Percentiles rank a stretch among this genome's conserved stretches.
phyloP scores from a whole-genome alignment of 2,888 invertebrate species.

The Operophtera brumata region DNA sequence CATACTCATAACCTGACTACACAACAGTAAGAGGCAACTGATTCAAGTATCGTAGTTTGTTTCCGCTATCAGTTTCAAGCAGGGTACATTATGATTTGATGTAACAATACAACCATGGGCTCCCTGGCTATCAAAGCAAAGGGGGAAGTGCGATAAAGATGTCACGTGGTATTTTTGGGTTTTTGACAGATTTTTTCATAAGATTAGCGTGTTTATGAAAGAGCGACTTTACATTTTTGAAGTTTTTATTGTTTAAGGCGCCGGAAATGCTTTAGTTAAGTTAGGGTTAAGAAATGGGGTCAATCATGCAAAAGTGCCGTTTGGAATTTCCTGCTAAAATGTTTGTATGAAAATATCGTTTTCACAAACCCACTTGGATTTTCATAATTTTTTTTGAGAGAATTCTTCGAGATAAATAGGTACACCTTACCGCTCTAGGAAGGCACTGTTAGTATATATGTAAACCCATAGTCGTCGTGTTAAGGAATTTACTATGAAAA shows the following conservation, averaged over 20 bases:
- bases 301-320: constrained; percentile 31
- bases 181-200: constrained; percentile 43
- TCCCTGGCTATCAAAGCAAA: constrained; percentile 8
- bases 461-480: no score
- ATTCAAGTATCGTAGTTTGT: no score
- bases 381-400: no score
- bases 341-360: not conserved
- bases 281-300: constrained; percentile 28
- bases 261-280: constrained; percentile 24
- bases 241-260: constrained; percentile 30
- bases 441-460: no score
- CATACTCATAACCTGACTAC: no score
- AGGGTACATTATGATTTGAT: no score
- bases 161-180: constrained; percentile 61
- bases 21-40: no score
- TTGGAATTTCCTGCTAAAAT: constrained; percentile 17
- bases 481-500: no score
- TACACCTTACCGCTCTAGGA: no score
- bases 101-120: not conserved
- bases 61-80: no score
- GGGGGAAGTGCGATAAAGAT: constrained; percentile 63
- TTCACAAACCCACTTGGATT: no score
- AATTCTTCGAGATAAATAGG: no score
- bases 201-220: constrained; percentile 45
- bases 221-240: constrained; percentile 31